Percentiles rank a stretch among this genome's conserved stretches.
Conservation (phyloP, 2,797 vertebrate genomes). For the Graptemys geographica region DNA sequence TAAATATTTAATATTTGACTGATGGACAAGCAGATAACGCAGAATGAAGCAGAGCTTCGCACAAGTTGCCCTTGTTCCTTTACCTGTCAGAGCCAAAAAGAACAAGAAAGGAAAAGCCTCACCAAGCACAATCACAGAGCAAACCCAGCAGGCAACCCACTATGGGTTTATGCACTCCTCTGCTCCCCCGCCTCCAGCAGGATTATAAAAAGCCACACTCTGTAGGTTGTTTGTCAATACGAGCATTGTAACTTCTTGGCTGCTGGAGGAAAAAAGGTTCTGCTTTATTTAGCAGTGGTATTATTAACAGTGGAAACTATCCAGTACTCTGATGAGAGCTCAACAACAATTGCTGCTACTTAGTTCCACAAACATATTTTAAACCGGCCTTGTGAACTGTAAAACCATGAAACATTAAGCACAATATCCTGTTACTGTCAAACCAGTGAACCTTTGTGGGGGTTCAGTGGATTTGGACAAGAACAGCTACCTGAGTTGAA, state of each 20-base stretch:
- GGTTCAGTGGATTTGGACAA: neutral
- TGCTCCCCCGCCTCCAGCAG: neutral
- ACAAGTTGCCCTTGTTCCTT: slow-evolving; percentile 52
- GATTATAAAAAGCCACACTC: slow-evolving; percentile 8
- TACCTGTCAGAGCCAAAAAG: slow-evolving; percentile 26
- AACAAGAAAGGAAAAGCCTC: neutral
- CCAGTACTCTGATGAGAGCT: slow-evolving; percentile 9
- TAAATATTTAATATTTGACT: slow-evolving; percentile 45
- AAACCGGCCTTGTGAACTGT: neutral
- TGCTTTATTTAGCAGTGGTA: slow-evolving; percentile 28
- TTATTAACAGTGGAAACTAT: neutral
- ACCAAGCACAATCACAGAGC: neutral
- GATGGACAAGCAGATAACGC: slow-evolving; percentile 58
- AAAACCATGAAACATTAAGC: neutral
- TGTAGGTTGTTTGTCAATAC: slow-evolving; percentile 35
- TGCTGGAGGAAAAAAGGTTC: neutral
- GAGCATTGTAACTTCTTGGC: slow-evolving; percentile 12
- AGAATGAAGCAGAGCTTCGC: neutral
- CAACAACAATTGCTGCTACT: slow-evolving; percentile 50
- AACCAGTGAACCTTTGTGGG: neutral
- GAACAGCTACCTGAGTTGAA: neutral
- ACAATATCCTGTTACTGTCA: neutral
- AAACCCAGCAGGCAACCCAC: neutral
- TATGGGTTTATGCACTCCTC: neutral
- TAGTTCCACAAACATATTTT: slow-evolving; percentile 30